These are phyloP conservation scores for Bombus consobrinus DNA, from an alignment of 1,140 invertebrate genomes.

Conservation along the genomic window DNA sequence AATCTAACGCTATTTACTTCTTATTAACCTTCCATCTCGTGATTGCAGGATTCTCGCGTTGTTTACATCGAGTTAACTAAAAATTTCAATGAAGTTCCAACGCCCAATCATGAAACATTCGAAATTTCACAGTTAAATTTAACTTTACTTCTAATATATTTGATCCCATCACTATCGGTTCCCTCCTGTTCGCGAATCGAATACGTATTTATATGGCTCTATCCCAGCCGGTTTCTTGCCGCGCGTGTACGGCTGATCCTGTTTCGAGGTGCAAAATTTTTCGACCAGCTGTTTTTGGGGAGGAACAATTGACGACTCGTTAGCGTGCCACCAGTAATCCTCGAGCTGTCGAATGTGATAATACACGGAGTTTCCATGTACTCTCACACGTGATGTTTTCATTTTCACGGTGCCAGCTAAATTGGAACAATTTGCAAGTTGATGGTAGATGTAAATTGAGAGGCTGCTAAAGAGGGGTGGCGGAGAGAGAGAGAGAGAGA, in stretches of 20 bases:
- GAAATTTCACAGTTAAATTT: background rate
- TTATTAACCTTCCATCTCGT: no score
- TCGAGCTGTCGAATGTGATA: conserved; percentile 17
- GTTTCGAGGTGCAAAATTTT: background rate
- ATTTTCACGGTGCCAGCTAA: conserved; percentile 13
- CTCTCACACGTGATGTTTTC: conserved; percentile 27
- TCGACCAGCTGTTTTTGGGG: background rate
- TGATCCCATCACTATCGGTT: background rate
- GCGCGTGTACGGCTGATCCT: background rate
- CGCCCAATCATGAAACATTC: no score
- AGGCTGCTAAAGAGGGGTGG: background rate
- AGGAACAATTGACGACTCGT: conserved; percentile 19
- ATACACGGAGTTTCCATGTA: conserved; percentile 16
- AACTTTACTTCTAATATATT: background rate
- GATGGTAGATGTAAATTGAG: conserved; percentile 44
- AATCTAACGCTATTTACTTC: no score
- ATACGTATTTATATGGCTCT: conserved; percentile 16
- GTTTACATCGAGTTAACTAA: no score
- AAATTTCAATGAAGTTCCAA: no score
- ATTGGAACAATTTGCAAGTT: conserved; percentile 46
- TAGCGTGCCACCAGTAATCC: background rate
- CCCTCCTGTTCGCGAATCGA: background rate
- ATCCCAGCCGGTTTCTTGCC: conserved; percentile 3
- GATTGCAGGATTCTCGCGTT: no score
- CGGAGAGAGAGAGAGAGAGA: background rate